Percentiles rank a stretch among this genome's conserved stretches.
phyloP scores from a whole-genome alignment of 2,888 invertebrate species.

The Furcula furcula region DNA sequence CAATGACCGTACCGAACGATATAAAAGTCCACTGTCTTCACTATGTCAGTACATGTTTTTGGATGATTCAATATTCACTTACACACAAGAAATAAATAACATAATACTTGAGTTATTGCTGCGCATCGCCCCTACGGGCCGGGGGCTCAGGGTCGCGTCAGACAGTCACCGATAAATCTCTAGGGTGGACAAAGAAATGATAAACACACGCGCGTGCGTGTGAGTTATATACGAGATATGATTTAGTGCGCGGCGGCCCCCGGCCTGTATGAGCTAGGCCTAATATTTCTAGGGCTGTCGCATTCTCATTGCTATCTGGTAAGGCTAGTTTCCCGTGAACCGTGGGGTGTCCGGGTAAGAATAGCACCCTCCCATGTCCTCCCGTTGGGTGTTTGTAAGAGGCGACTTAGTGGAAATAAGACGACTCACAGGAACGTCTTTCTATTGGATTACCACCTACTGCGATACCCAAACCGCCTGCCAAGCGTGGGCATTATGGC shows the following conservation, averaged over 20 bases:
- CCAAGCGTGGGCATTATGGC: too few species aligned
- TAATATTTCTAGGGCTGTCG: constrained; percentile 1
- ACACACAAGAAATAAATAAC: constrained; percentile 41
- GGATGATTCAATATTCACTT: neutral
- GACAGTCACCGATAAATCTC: constrained; percentile 49
- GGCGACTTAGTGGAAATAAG: too few species aligned
- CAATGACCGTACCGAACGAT: too few species aligned
- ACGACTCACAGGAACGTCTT: too few species aligned
- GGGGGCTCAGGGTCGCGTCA: constrained; percentile 23
- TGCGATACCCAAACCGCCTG: too few species aligned
- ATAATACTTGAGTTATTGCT: constrained; percentile 38
- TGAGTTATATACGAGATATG: constrained; percentile 56
- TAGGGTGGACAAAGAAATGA: constrained; percentile 70
- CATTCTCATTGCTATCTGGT: neutral
- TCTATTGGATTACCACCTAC: too few species aligned
- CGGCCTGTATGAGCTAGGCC: constrained; percentile 3
- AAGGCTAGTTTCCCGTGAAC: neutral
- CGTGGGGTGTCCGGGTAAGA: too few species aligned
- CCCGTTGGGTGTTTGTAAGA: too few species aligned
- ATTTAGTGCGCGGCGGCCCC: constrained; percentile 49
- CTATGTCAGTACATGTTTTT: too few species aligned
- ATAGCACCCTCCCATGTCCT: too few species aligned
- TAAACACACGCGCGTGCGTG: constrained; percentile 54
- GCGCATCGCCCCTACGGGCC: constrained; percentile 30
- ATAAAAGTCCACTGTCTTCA: too few species aligned